These are phyloP conservation scores for Scophthalmus maximus DNA, from an alignment of 2,113 vertebrate genomes.

Conservation along the genomic window DNA sequence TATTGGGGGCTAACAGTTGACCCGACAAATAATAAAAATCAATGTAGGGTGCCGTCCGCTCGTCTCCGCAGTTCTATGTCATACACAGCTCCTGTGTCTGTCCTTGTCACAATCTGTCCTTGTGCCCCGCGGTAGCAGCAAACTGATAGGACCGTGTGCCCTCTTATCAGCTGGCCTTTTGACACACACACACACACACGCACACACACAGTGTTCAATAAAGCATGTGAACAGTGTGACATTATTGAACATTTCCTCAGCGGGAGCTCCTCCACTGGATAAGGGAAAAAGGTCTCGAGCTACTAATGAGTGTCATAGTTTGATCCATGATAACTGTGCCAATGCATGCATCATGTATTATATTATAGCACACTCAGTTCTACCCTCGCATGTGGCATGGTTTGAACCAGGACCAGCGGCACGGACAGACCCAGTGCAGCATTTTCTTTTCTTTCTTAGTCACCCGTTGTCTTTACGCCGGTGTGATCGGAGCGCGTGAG, in stretches of 20 bases:
- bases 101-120: conserved; percentile 54
- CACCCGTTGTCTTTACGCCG: too few species aligned
- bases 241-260: neutral
- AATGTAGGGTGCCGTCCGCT: neutral
- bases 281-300: neutral
- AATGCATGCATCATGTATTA: too few species aligned
- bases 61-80: neutral
- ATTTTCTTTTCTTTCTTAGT: too few species aligned
- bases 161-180: conserved; percentile 63
- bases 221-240: neutral
- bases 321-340: too few species aligned
- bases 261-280: neutral
- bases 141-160: conserved; percentile 47
- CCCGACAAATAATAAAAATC: neutral
- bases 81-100: conserved; percentile 12
- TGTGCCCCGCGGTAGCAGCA: conserved; percentile 44
- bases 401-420: too few species aligned
- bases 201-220: conserved; percentile 6
- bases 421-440: too few species aligned
- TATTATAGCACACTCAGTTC: too few species aligned
- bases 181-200: conserved; percentile 10
- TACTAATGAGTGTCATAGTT: too few species aligned
- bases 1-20: too few species aligned
- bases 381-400: too few species aligned
- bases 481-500: conserved; percentile 15